These are phyloP conservation scores for Euwallacea similis DNA, from an alignment of 1,140 invertebrate genomes.

Conservation along the genomic window DNA sequence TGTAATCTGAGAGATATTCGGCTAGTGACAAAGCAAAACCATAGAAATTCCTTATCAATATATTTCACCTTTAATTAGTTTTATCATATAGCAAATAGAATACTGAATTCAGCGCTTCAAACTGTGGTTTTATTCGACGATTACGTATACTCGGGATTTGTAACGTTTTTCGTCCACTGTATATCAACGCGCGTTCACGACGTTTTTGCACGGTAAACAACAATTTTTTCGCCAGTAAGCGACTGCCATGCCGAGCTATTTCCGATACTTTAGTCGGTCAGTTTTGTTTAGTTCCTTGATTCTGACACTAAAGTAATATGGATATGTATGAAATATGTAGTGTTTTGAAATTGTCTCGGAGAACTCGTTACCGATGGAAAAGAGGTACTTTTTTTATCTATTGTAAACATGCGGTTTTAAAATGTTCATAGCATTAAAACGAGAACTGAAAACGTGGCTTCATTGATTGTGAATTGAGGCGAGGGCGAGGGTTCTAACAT, in stretches of 20 bases:
- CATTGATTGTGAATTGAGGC: too few relatives aligned
- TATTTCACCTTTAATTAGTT: constrained; percentile 32
- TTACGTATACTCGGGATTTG: neutral
- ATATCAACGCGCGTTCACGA: constrained; percentile 12
- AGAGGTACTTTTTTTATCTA: constrained; percentile 8
- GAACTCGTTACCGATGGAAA: neutral
- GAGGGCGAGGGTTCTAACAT: too few relatives aligned
- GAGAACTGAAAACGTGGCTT: too few relatives aligned
- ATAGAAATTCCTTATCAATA: constrained; percentile 30
- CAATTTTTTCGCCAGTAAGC: constrained; percentile 29
- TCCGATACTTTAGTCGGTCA: constrained; percentile 6
- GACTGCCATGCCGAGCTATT: constrained; percentile 25
- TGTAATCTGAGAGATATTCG: constrained; percentile 17
- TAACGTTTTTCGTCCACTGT: constrained; percentile 23
- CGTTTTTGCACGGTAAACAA: constrained; percentile 36
- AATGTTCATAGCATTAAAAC: too few relatives aligned
- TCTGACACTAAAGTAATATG: constrained; percentile 22
- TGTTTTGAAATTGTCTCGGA: neutral
- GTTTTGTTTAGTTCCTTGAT: constrained; percentile 8
- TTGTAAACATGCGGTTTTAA: too few relatives aligned
- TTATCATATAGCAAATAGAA: constrained; percentile 36
- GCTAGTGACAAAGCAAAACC: constrained; percentile 8
- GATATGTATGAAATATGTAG: constrained; percentile 4
- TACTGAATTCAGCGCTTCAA: neutral
- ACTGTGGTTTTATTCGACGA: neutral